Conservation (phyloP, 2,113 vertebrate species). For the Lota lota region DNA sequence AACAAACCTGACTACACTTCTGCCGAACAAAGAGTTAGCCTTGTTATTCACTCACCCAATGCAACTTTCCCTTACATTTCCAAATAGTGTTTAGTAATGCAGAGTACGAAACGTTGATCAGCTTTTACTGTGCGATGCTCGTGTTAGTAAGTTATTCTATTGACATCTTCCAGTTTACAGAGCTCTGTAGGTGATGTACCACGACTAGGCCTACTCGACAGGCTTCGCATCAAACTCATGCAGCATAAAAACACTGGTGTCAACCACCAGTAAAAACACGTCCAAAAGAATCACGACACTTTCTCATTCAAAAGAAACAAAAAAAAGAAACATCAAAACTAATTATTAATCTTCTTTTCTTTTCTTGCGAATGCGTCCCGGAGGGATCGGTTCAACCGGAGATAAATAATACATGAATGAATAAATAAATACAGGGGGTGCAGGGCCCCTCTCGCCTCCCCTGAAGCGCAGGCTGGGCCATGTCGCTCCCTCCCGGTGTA, state of each 20-base stretch:
- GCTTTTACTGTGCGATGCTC: no score
- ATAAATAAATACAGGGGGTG: no score
- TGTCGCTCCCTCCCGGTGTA: neutral
- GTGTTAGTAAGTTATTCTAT: no score
- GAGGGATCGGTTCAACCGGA: neutral
- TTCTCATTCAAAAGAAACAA: constrained; percentile 9
- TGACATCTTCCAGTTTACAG: neutral
- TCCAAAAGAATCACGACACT: neutral
- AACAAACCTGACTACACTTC: no score
- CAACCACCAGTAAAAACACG: neutral
- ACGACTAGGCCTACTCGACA: neutral
- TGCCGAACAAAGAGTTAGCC: no score
- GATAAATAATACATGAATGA: no score
- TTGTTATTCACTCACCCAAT: no score
- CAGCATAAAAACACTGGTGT: constrained; percentile 8
- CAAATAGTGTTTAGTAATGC: constrained; percentile 10
- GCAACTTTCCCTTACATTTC: neutral
- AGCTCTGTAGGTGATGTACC: no score
- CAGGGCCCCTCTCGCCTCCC: no score
- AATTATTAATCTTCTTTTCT: neutral
- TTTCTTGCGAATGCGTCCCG: neutral
- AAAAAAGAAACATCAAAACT: constrained; percentile 3
- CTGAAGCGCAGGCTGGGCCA: neutral
- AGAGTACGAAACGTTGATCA: neutral
- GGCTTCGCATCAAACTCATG: constrained; percentile 37